phyloP scores from a whole-genome alignment of 2,113 vertebrate species.

The Actenoides hombroni region DNA sequence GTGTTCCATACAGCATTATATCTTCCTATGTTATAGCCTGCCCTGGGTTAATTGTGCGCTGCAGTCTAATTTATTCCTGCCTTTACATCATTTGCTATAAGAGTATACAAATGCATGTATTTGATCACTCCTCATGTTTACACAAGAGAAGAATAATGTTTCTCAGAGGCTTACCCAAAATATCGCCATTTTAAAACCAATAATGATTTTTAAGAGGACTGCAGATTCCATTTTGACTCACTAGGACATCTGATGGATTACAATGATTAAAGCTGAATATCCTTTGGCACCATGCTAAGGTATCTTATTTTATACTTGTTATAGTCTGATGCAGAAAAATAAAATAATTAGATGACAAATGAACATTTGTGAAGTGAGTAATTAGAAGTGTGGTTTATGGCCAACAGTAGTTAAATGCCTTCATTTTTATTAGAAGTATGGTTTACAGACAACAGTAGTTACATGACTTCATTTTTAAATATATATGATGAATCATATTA shows the following conservation, averaged over 20 bases:
- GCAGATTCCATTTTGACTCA: conserved; percentile 16
- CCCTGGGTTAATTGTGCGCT: background rate
- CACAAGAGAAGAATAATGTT: background rate
- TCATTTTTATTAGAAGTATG: conserved; percentile 9
- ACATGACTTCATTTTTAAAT: conserved; percentile 13
- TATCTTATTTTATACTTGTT: background rate
- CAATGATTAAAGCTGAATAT: background rate
- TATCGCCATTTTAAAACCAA: conserved; percentile 4
- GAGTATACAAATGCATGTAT: background rate
- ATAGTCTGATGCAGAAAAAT: background rate
- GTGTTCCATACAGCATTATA: background rate
- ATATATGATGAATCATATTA: conserved; percentile 37
- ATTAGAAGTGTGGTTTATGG: conserved; percentile 27
- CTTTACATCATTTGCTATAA: background rate
- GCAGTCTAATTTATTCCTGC: background rate
- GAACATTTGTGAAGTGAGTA: conserved; percentile 2
- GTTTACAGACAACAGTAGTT: background rate
- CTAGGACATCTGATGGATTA: background rate
- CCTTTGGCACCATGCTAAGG: background rate
- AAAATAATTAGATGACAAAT: conserved; percentile 8
- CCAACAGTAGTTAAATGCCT: conserved; percentile 26
- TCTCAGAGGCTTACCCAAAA: background rate
- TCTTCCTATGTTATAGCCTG: background rate
- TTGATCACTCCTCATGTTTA: background rate
- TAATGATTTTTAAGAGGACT: background rate